A percentile compares a stretch with the other conserved stretches of the same genome.
phyloP scores from a whole-genome alignment of 2,888 invertebrate genomes.

The Gisinianus flammeolus region DNA sequence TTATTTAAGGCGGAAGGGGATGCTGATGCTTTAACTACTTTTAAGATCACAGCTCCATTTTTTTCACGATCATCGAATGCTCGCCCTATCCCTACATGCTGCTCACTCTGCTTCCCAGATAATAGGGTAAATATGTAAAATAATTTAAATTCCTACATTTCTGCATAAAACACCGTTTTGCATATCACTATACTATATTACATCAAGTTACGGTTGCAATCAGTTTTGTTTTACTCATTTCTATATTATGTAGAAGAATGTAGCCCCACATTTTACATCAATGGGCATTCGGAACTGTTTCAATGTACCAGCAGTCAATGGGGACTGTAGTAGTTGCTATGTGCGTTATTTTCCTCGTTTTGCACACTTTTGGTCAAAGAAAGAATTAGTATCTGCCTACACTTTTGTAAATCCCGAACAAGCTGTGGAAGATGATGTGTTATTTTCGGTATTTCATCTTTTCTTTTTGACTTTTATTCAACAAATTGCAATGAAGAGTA shows the following conservation, averaged over 20 bases:
- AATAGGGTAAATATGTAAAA: slow-evolving; percentile 4
- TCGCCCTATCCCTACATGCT: slow-evolving; percentile 7
- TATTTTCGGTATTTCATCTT: slow-evolving; percentile 18
- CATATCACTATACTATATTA: neutral
- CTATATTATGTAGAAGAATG: slow-evolving; percentile 6
- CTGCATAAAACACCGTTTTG: neutral
- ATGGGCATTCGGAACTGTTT: slow-evolving; percentile 20
- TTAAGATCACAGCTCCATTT: neutral
- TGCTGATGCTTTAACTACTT: slow-evolving; percentile 1
- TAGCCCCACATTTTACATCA: neutral
- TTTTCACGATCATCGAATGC: neutral
- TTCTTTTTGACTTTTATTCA: too few relatives aligned
- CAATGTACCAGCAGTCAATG: neutral
- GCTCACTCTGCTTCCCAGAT: slow-evolving; percentile 9
- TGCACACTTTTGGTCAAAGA: slow-evolving; percentile 3
- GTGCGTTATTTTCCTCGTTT: neutral
- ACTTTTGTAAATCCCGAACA: neutral
- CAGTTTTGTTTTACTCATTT: neutral
- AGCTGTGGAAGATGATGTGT: slow-evolving; percentile 1
- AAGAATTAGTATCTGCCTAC: slow-evolving; percentile 2
- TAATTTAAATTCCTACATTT: neutral
- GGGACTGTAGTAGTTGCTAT: neutral
- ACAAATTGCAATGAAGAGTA: too few relatives aligned
- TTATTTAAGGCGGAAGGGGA: slow-evolving; percentile 18
- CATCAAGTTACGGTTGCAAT: too few relatives aligned